These are phyloP conservation scores for Gila robusta DNA, from an alignment of 2,797 vertebrate species.

Conservation along the genomic window DNA sequence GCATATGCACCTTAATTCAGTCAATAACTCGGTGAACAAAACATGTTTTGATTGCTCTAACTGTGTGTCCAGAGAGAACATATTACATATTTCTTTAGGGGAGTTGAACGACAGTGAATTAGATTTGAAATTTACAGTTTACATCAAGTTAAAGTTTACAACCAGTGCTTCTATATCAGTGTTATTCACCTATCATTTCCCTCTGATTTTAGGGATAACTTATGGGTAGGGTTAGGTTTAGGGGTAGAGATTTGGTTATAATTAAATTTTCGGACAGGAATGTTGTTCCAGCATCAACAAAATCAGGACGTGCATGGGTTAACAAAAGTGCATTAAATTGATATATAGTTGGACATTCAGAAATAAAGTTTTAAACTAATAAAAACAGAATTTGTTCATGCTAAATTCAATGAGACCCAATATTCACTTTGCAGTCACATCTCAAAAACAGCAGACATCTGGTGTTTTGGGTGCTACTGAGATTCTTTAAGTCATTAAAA, in stretches of 20 bases:
- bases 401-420: neutral
- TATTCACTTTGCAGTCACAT: neutral
- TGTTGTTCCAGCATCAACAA: neutral
- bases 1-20: slow-evolving; percentile 5
- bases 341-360: neutral
- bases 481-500: slow-evolving; percentile 18
- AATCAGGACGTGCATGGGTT: neutral
- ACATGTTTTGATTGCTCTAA: neutral
- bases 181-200: neutral
- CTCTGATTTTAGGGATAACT: neutral
- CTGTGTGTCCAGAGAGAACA: neutral
- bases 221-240: neutral
- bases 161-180: neutral
- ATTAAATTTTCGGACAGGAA: neutral
- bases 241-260: neutral
- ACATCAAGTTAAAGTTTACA: neutral
- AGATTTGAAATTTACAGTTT: neutral
- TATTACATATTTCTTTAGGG: neutral
- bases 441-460: neutral
- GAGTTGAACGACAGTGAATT: neutral
- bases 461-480: neutral
- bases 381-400: neutral
- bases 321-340: neutral
- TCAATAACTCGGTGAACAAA: neutral
- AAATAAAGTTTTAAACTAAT: neutral